Evolutionary conservation across 2,888 invertebrate species (phyloP), one percentile per base, ranked within the genome.

Genomic region (Auanema sp.): DNA sequence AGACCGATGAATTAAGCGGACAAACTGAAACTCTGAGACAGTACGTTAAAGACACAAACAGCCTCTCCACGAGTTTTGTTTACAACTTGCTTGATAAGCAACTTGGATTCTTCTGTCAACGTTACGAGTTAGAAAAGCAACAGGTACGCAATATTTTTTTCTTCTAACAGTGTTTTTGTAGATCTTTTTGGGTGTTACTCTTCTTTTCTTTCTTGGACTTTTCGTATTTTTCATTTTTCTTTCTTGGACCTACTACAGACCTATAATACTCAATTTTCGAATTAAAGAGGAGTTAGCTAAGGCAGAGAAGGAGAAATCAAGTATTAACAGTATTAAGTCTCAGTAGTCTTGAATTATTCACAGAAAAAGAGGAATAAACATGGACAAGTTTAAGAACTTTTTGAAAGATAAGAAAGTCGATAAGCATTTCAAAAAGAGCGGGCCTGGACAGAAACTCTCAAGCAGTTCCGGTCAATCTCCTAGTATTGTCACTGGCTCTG

Each of bases 371-470:
- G 57, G 65, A 71, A 59, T 40, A 62, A 58, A 16, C 14, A 77
- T 76, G 79, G 74, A 78, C 41, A 70, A 60, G 23, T 66, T 80
- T 56, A 77, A 78, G 61, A 72, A 72, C 5, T 79, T 79, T 50
- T 56, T 80, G 50, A 72, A 72, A 25, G 67, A 68, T 16, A 78
- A 78, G 56, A 73, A 76, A 55, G 58, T 70, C n/a, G 66, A 80
- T 54, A 65, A 62, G 18, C 72, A 75, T 47, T 80, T 80, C 67
- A 79, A 74, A 53, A 61, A 66, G 23, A 56, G 66, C 14, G 80
- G 80, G 6, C 64, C 66, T 47, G 80, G 80, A 6, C 67, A 63
- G 14, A 47, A 61, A 12, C 59, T 78, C 21, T 16, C 57, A n/a
- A 68, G 44, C 10, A 11, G 58, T 1, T 64, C 75, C 6, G 54